Evolutionary conservation across 2,113 vertebrate genomes (phyloP), one percentile per base, ranked within the genome.

Genomic region (Thalassoma bifasciatum): DNA sequence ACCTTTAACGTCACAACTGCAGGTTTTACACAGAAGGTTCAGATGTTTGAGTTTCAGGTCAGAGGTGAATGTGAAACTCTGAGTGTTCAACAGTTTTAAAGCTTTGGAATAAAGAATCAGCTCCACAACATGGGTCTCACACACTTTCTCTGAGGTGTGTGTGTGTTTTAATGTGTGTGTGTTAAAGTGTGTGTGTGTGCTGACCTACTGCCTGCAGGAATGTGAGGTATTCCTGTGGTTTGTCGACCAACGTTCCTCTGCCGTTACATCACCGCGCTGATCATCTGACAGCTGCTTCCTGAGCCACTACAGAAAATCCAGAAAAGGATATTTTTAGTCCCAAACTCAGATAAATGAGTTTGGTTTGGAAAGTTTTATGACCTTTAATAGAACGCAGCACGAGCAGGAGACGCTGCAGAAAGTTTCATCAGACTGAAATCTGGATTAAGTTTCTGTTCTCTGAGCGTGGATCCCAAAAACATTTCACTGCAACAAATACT

Each of bases 271-370:
- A 90, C 60, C 52, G 42, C 36, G 66, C 66, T 72, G 54, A 77
- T 46, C 21, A 50, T 44, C 72, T 76, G 77, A 79, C 83, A 63
- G 60, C 50, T 38, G 40, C 64, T 81, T 86, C 83, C 75, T 83
- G 66, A 75, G 70, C 19, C 73, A 17, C 61, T 56, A 81, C 79
- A 62, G 56, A 86, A 86, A 83, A 66, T 12, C 23, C 77, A 66
- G 34, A 75, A 75, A 52, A 59, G 63, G 79, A 64, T 90, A 85
- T 90, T 88, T 88, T 88, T 83, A 85, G 79, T 40, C 47, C 68
- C 62, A 54, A 69, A 83, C 19, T 17, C 49, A 89, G 68, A 69
- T 52, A 17, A 56, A 42, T 75, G 22, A 21, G 44, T 69, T 79
- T 77, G 57, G 26, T 64, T 38, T 61, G 62, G 56, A 14, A 58